phyloP scores from a whole-genome alignment of 2,888 invertebrate genomes.

The Nipponacmea schrenckii region DNA sequence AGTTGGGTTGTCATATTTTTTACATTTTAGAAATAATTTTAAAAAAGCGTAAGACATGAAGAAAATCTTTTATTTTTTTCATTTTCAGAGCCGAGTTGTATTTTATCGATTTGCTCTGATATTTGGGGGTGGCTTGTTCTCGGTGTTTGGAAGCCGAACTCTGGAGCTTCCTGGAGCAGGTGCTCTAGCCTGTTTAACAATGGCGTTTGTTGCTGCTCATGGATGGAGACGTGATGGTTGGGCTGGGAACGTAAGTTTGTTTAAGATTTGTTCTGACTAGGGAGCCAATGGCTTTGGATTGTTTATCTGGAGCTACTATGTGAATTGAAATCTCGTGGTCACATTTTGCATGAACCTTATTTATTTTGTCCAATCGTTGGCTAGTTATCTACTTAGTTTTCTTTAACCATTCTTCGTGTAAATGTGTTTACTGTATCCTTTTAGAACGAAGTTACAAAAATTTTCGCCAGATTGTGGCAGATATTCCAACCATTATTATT shows the following conservation, averaged over 20 bases:
- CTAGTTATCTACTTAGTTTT: too few relatives aligned
- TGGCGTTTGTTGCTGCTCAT: constrained; percentile 54
- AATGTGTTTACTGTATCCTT: constrained; percentile 36
- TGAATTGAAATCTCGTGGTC: too few relatives aligned
- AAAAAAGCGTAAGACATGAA: too few relatives aligned
- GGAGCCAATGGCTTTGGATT: too few relatives aligned
- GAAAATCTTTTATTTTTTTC: background rate
- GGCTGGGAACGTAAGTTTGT: constrained; percentile 18
- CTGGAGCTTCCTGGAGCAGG: constrained; percentile 76
- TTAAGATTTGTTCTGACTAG: too few relatives aligned
- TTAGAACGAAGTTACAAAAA: constrained; percentile 81
- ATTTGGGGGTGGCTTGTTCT: constrained; percentile 81
- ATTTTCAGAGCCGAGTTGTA: constrained; percentile 27
- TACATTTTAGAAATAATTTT: too few relatives aligned
- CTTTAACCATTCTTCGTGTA: too few relatives aligned
- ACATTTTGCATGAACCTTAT: too few relatives aligned
- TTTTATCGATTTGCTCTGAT: constrained; percentile 77
- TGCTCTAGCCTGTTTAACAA: constrained; percentile 73
- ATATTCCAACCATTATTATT: constrained; percentile 72
- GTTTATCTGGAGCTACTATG: too few relatives aligned
- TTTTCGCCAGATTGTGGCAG: constrained; percentile 93
- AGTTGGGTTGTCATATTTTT: too few relatives aligned
- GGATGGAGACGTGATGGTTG: constrained; percentile 52
- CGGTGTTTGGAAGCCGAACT: constrained; percentile 85
- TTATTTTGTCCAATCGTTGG: too few relatives aligned